Evolutionary conservation across 1,140 invertebrate species (phyloP), one percentile per base, ranked within the genome.

Genomic region (Nephotettix cincticeps): DNA sequence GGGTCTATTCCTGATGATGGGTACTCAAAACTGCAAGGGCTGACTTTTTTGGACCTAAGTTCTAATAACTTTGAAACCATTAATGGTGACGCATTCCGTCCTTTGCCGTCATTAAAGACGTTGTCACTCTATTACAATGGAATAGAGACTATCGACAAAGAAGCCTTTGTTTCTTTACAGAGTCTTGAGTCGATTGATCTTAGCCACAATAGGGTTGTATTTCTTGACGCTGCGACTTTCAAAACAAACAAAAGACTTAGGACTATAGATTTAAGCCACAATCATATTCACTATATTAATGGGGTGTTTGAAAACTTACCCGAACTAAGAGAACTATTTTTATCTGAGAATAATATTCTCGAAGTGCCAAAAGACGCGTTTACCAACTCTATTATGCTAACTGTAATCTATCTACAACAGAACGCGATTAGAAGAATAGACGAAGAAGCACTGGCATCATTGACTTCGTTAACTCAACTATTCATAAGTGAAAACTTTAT

Each of bases 321-420:
- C 0, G 88, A 93, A 69, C 81, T 97, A 1, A 85, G 89, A 40
- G 89, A 90, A 79, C 82, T 96, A 23, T 94, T 95, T 79, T 81
- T 96, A n/a, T 91, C 92, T 0, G 92, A 95, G 79, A 97, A 97
- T 78, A 96, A 96, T 79, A 92, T 97, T 58, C 80, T 95, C 0
- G 92, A 94, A 80, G 86, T 97, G 72, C 88, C 91, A 0, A 86
- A 88, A 2, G 89, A 94, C 72, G 90, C 92, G 13, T 96, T 97
- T 79, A 84, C 85, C 1, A 92, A 93, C 70, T 92, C 91, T 3
- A 79, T 85, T 0, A 88, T 88, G 63, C 82, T 97, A 19, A 88
- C 89, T 1, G 92, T 96, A 21, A 88, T 96, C 40, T 93, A 96
- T 80, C 81, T 96, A 54, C 92, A 95, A 77, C 90, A 93, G 72